Evolutionary conservation across 2,797 vertebrate species (phyloP), one percentile per base, ranked within the genome.

Genomic region (Holocentrus rufus): DNA sequence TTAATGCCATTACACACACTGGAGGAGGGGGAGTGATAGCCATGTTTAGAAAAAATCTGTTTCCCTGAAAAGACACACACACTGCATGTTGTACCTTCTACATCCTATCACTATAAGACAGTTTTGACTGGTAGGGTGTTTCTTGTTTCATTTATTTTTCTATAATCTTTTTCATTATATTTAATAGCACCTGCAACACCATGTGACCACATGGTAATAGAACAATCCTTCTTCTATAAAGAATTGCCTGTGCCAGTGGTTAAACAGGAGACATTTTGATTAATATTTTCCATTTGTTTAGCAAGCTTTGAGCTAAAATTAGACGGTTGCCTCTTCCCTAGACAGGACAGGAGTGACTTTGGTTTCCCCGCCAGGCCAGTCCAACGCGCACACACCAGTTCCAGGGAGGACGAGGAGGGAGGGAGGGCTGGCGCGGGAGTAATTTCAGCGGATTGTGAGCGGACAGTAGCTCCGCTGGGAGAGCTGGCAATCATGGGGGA

Each of bases 401-500:
- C 63, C 80, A 77, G 67, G 80, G 86, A 79, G 77, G 75, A 84
- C 76, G 75, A 80, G 31, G 62, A 31, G 72, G 76, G 83, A 90
- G 85, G 90, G 95, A 93, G 94, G 93, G 89, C 87, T 93, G 85
- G 93, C 86, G 91, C 87, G 25, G 97, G 96, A 98, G 97, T 95
- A 96, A 97, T 98, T 98, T 95, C 95, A 93, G 94, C 92, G 95
- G 95, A 96, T 96, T 95, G 97, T 93, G 94, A 98, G 97, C 95
- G 96, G 97, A 98, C 97, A 98, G 96, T 95, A 95, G 94, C 96
- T 97, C 98, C 97, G 80, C 94, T 94, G 98, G 98, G 97, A 99
- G 94, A 95, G 94, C 96, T 97, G 96, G 97, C 97, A 99, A 99
- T 99, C 98, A 98, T 94, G 97, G 95, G 96, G 97, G 98, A 99